Conservation (phyloP, 2,888 invertebrate species). For the Ceramica pisi region DNA sequence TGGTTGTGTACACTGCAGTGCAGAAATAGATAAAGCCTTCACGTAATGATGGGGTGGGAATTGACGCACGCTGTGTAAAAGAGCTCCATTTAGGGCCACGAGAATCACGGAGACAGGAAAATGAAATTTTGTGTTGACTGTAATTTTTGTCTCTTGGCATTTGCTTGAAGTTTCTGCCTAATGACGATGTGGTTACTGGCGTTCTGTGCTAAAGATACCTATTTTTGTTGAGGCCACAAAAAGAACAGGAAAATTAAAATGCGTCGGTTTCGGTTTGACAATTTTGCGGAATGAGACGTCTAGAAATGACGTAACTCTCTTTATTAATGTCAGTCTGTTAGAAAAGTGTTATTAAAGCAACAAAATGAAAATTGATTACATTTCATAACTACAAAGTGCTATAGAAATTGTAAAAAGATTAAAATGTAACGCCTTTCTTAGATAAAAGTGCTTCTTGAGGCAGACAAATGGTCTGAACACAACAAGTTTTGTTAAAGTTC, state of each 20-base stretch:
- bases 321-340: not conserved
- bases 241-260: not conserved
- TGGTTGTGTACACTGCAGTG: slow-evolving; percentile 55
- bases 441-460: slow-evolving; percentile 32
- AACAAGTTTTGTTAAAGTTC: slow-evolving; percentile 52
- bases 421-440: slow-evolving; percentile 19
- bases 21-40: slow-evolving; percentile 63
- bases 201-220: not conserved
- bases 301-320: not conserved
- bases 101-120: slow-evolving; percentile 21
- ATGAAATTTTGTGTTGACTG: slow-evolving; percentile 18
- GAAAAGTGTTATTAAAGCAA: not conserved
- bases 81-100: slow-evolving; percentile 20
- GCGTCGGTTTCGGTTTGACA: not conserved
- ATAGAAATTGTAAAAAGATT: slow-evolving; percentile 6
- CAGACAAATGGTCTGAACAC: slow-evolving; percentile 56
- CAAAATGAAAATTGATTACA: slow-evolving; percentile 33
- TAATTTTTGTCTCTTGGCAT: slow-evolving; percentile 24
- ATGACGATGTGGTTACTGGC: slow-evolving; percentile 1
- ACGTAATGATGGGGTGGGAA: slow-evolving; percentile 58
- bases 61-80: slow-evolving; percentile 41
- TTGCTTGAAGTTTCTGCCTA: slow-evolving; percentile 13
- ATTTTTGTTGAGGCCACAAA: not conserved
- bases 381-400: slow-evolving; percentile 15
- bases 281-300: not conserved